These are phyloP conservation scores for Catharus bicknelli DNA, from an alignment of 2,113 vertebrate genomes.

Conservation along the genomic window DNA sequence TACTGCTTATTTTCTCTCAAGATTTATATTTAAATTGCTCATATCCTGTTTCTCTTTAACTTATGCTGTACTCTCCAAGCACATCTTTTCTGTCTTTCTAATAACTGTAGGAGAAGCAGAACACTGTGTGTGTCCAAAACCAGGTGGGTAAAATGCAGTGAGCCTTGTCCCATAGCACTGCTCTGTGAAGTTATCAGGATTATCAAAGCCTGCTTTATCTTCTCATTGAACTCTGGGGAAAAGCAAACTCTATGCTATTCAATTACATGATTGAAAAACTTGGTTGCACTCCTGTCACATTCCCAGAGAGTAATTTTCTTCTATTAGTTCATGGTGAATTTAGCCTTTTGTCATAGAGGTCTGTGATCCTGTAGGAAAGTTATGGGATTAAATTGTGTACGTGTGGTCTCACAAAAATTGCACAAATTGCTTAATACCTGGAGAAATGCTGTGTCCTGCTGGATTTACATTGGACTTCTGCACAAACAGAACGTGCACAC, in stretches of 20 bases:
- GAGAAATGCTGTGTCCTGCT: not conserved
- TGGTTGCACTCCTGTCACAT: not conserved
- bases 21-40: not conserved
- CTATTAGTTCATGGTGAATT: not conserved
- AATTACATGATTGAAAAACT: not conserved
- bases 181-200: not conserved
- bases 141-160: conserved; percentile 28
- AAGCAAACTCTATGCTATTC: not conserved
- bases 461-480: not conserved
- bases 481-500: not conserved
- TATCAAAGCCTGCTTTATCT: conserved; percentile 1
- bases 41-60: not conserved
- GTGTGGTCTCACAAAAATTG: not conserved
- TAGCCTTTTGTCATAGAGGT: not conserved
- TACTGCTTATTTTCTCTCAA: not conserved
- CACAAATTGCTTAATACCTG: not conserved
- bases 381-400: not conserved
- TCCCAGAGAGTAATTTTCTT: not conserved
- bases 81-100: not conserved
- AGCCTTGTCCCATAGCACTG: not conserved
- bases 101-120: not conserved
- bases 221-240: not conserved
- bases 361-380: not conserved
- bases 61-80: not conserved
- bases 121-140: not conserved